Evolutionary conservation across 2,888 invertebrate species (phyloP).

Genomic region (Amblyjoppa fuscipennis): DNA sequence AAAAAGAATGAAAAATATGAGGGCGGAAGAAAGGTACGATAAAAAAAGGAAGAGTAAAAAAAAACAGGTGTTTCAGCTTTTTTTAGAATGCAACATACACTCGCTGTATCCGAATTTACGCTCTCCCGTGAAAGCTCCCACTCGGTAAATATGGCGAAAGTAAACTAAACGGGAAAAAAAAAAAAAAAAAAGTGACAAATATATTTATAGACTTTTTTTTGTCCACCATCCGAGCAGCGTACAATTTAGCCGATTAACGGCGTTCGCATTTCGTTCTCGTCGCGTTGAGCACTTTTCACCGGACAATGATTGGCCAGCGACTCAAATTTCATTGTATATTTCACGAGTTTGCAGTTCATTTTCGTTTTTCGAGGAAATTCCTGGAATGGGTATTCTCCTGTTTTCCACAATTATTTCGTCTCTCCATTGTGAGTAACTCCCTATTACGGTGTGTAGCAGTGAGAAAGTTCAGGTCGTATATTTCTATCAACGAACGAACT

Average conservation of each 20-base stretch:
- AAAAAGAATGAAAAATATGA: not conserved
- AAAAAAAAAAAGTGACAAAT: not conserved
- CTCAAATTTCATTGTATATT: slow-evolving; percentile 1
- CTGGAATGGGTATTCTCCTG: not conserved
- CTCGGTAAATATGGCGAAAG: not conserved
- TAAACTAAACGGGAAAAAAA: slow-evolving; percentile 2
- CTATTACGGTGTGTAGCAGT: not conserved
- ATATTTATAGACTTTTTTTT: not conserved
- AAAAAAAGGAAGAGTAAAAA: not conserved
- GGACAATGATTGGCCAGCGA: not conserved
- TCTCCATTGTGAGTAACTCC: not conserved
- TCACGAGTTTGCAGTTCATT: not conserved
- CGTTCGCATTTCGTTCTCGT: not conserved
- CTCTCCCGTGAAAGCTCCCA: not conserved
- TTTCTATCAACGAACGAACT: slow-evolving; percentile 6
- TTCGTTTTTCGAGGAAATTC: no score
- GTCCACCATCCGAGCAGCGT: not conserved
- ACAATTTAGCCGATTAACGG: slow-evolving; percentile 4
- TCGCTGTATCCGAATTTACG: not conserved
- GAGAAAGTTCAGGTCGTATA: slow-evolving; percentile 1
- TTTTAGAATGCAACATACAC: not conserved
- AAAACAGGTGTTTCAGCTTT: not conserved
- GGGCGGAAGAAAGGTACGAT: not conserved
- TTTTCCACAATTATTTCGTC: slow-evolving; percentile 1
- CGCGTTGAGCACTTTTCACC: not conserved